Percentiles rank a stretch among this genome's conserved stretches.
These are phyloP conservation scores for Pentalonia nigronervosa DNA, from an alignment of 1,140 invertebrate genomes.

Conservation along the genomic window DNA sequence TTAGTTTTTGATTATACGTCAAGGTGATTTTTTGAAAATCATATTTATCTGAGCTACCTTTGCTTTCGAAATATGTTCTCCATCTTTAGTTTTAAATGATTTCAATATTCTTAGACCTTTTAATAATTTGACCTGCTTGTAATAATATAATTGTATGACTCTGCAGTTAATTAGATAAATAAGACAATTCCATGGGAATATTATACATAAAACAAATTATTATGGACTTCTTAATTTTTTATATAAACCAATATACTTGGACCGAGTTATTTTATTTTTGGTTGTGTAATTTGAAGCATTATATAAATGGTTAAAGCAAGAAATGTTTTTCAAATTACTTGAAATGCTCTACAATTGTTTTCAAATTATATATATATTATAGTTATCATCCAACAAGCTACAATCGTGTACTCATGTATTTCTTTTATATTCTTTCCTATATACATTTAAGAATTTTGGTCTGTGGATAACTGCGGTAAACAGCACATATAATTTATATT, in stretches of 20 bases:
- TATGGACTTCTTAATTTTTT: background rate
- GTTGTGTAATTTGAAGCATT: no score
- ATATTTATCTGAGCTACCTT: background rate
- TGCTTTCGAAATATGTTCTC: background rate
- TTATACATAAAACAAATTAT: constrained; percentile 22
- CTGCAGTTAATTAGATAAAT: background rate
- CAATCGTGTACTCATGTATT: no score
- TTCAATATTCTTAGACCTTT: background rate
- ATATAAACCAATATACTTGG: no score
- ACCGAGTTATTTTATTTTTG: no score
- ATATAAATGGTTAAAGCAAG: no score
- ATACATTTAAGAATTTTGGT: no score
- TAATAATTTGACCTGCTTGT: background rate
- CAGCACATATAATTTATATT: no score
- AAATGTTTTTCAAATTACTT: background rate
- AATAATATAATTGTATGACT: background rate
- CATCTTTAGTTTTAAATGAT: background rate
- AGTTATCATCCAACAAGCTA: no score
- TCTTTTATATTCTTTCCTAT: no score
- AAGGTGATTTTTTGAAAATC: background rate
- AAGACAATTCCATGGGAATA: background rate
- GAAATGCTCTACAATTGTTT: background rate
- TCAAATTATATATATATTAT: no score
- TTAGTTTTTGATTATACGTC: background rate
- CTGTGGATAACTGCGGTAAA: no score